Percentiles rank a stretch among this genome's conserved stretches.
Evolutionary conservation across 2,797 vertebrate species (phyloP).

Genomic region (Amazona finschi): DNA sequence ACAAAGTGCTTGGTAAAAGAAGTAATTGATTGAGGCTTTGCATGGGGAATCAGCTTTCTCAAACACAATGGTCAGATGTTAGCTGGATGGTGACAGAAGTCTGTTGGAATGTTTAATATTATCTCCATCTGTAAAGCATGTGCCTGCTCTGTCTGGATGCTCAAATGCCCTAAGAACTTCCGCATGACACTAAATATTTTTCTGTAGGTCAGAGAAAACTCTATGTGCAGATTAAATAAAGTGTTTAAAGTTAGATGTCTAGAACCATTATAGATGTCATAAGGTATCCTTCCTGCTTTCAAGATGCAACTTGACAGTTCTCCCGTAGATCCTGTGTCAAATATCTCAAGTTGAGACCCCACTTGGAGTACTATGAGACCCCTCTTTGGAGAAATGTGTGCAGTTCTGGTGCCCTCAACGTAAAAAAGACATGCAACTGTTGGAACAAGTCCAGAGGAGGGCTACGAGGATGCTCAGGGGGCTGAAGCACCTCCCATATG

Average conservation of each 20-base stretch:
- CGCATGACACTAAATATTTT: background rate
- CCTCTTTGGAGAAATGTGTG: background rate
- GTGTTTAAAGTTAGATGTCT: background rate
- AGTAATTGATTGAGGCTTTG: background rate
- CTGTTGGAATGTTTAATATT: background rate
- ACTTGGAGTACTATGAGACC: background rate
- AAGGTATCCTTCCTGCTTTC: background rate
- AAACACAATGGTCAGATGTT: background rate
- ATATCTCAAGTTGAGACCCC: background rate
- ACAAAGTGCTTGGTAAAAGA: background rate
- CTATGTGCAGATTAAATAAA: background rate
- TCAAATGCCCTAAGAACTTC: accelerated
- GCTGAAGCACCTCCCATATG: background rate
- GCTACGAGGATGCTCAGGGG: background rate
- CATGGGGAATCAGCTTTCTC: background rate
- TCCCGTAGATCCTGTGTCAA: background rate
- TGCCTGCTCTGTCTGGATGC: background rate
- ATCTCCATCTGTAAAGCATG: background rate
- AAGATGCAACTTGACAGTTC: background rate
- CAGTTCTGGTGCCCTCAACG: background rate
- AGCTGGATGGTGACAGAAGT: background rate
- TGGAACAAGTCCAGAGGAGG: background rate
- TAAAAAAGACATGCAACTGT: background rate
- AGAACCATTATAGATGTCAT: background rate
- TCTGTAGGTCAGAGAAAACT: background rate